Conservation (phyloP, 2,888 invertebrate genomes). For the Leistus spinibarbis region DNA sequence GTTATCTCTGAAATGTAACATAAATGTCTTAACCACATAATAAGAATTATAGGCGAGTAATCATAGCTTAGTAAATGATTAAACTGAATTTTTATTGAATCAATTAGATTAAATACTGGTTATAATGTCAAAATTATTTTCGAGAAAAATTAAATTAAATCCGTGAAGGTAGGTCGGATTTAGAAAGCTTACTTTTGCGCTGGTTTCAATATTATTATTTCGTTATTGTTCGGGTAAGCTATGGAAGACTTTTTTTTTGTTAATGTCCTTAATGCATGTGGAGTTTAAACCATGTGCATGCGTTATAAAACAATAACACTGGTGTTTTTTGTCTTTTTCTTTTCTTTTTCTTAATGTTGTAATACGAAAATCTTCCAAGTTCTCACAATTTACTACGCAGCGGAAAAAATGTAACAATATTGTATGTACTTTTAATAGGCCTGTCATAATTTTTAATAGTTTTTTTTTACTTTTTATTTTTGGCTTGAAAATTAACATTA, state of each 20-base stretch:
- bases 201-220: neutral
- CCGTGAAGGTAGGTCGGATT: neutral
- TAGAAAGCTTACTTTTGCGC: constrained; percentile 7
- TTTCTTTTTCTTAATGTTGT: constrained; percentile 30
- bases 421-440: constrained; percentile 25
- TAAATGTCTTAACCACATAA: neutral
- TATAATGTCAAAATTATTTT: neutral
- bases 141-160: neutral
- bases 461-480: constrained; percentile 17
- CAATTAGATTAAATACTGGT: neutral
- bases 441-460: constrained; percentile 26
- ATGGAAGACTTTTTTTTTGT: constrained; percentile 14
- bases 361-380: constrained; percentile 23
- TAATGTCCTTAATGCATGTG: constrained; percentile 26
- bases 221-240: constrained; percentile 1
- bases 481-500: neutral
- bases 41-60: neutral
- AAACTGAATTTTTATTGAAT: neutral
- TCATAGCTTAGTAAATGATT: neutral
- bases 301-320: constrained; percentile 29
- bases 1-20: neutral
- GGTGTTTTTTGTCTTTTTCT: constrained; percentile 1
- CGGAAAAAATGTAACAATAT: constrained; percentile 23
- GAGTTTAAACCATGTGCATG: constrained; percentile 21
- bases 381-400: constrained; percentile 27